Base-by-base conservation (phyloP, 1,140 invertebrate genomes). In the Dinoponera quadriceps region DNA sequence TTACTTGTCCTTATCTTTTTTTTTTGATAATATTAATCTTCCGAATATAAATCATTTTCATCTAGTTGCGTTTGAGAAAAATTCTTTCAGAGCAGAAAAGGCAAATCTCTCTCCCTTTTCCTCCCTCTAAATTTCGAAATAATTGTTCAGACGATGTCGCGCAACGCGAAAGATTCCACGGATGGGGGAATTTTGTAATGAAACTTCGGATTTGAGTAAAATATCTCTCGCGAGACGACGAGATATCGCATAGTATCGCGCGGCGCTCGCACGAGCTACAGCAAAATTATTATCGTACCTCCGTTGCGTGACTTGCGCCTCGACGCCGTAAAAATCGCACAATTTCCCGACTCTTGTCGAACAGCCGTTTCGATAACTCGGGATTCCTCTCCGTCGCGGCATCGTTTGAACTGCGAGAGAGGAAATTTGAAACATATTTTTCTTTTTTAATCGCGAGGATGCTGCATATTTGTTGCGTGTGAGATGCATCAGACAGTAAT, bases 201-300 rank as follows among this genome's bases (percentile, higher is more conserved):
- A 59, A 57, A 57, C 29, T 66, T 22, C 49, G 69, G 16, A 25
- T 80, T 57, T 71, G 69, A 80, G 54, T 49, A 9, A 48, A 80
- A 69, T 59, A 80, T 18, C 65, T 59, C 11, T 33, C 29, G 29
- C 49, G 62, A 68, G 54, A 49, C 63, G 25, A 57, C 51, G 25
- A 71, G 69, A 80, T 80, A 69, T 80, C 57, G 69, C 63, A 69
- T 44, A 57, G 65, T 29, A 69, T 33, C 33, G 2, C 65, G 33
- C 65, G 33, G n/a, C 65, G 48, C 65, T 80, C 51, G 13, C 22
- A n/a, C n/a, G n/a, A 44, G 33, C 22, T 69, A 69, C 75, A 55
- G 69, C 48, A 80, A 80, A n/a, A 80, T 80, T 69, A 33, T 80
- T 80, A 80, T 59, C 65, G 27, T 78, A 44, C 62, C 68, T 22